Base-by-base conservation (phyloP, 2,113 vertebrate species). In the Amblyopsis rosae region DNA sequence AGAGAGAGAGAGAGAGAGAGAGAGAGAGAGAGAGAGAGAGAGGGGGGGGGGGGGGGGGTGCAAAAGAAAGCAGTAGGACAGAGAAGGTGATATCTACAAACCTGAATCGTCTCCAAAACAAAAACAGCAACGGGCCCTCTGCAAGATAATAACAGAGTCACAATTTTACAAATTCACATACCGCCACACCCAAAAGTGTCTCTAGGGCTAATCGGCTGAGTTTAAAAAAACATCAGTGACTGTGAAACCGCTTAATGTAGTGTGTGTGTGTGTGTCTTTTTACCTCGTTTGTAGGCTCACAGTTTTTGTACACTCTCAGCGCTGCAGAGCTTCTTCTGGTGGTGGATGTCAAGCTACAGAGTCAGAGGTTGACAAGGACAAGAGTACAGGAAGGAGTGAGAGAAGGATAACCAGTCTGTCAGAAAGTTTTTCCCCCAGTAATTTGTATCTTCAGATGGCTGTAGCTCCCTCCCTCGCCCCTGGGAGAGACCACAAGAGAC, bases 61-160 rank as follows among this genome's bases (percentile, higher is more conserved):
- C 6, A 17, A 7, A 17, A 7, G 16, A 47, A 41, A 55, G 49
- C n/a, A 13, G 9, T 16, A 67, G 13, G 1, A 17, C 41, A 45
- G 50, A 65, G 32, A 33, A 73, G 32, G 45, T 17, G 45, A 46
- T 58, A 32, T 75, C 59, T 82, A 45, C 87, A 93, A 88, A 98
- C 98, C 96, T 0, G 93, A 92, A 86, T 91, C 92, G 0, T 95
- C 91, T 15, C 80, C 64, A 0, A 93, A 98, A 87, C 98, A 99
- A 89, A 98, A 99, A 78, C 95, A 99, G 86, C 97, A 99, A 59
- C 96, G 96, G 65, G 96, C 96, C 74, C 96, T 93, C 97, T 99
- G 89, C 11, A 76, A 78, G 79, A 35, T 69, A 73, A 87, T 72
- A 71, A 64, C 66, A 69, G 64, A 63, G 10, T 16, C 15, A 55